Conservation (phyloP, 2,797 vertebrate genomes). For the Nasua narica region DNA sequence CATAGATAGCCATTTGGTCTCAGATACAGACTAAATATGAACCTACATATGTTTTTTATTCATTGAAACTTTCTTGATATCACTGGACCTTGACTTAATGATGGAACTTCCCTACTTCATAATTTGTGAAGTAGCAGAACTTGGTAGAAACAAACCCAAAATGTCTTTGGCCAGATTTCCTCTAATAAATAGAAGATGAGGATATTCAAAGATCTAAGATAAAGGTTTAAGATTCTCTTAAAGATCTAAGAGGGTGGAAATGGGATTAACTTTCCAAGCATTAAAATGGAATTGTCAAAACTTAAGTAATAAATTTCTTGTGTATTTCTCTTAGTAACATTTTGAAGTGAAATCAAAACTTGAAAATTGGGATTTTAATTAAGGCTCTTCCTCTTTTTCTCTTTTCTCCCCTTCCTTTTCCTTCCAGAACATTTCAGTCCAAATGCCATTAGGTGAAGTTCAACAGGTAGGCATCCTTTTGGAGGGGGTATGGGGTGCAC, state of each 20-base stretch:
- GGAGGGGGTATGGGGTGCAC: neutral
- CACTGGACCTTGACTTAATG: neutral
- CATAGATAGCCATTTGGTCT: neutral
- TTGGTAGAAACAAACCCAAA: neutral
- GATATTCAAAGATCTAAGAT: neutral
- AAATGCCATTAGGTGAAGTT: neutral
- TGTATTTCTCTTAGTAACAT: neutral
- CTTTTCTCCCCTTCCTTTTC: neutral
- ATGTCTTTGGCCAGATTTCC: neutral
- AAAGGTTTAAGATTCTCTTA: neutral
- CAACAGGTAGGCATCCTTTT: neutral
- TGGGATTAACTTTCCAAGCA: neutral
- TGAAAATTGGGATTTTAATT: neutral
- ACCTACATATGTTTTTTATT: neutral
- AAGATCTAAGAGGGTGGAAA: neutral
- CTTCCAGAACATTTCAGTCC: neutral
- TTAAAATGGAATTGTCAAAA: slow-evolving; percentile 2
- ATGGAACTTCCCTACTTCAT: neutral
- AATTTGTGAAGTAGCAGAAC: neutral
- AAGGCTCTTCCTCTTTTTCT: neutral
- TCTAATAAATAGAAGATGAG: neutral
- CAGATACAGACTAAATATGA: neutral
- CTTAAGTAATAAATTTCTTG: neutral
- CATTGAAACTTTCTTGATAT: neutral
- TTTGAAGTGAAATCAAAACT: neutral